Evolutionary conservation across 2,113 vertebrate genomes (phyloP), one percentile per base, ranked within the genome.

Genomic region (Tragelaphus scriptus): DNA sequence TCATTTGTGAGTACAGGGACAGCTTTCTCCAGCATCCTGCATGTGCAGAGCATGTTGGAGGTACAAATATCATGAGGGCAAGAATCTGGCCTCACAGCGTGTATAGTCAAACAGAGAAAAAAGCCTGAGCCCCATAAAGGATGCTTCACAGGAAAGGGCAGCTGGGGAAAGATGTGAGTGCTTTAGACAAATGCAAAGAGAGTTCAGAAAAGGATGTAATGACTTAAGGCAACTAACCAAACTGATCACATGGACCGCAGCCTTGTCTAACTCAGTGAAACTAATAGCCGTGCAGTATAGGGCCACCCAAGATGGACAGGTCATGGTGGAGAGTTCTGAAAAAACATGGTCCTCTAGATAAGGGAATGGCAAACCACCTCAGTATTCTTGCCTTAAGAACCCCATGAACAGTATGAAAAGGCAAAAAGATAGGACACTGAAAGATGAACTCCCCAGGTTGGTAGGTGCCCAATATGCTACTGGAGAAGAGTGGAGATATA

Each of bases 11-110:
- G n/a, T 26, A 47, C 53, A 49, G 16, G 1, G 32, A 30, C 4
- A 61, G 79, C 30, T 95, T 82, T 51, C 47, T 44, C 65, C 11
- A 61, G 56, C 23, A 47, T 80, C 21, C 28, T 51, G 30, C 9
- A 1, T 0, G 3, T 4, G 28, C 44, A 40, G 49, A 32, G 23
- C 21, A 28, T 36, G 5, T 1, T 4, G 0, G 77, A 32, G 21
- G 17, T 68, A 8, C 16, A 93, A 19, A 44, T 15, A 14, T 6
- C 44, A 19, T 2, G 19, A 28, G 36, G 36, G 3, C 14, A 49
- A 44, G 51, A 6, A 12, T 14, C 19, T 75, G 79, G 28, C n/a
- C 59, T 97, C 8, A 40, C 1, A 1, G 15, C 10, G 8, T 71
- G 36, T 80, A 30, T 4, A 53, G 0, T 71, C 79, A 30, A 10